Conservation (phyloP, 2,113 vertebrate genomes). For the Oreochromis spilurus region DNA sequence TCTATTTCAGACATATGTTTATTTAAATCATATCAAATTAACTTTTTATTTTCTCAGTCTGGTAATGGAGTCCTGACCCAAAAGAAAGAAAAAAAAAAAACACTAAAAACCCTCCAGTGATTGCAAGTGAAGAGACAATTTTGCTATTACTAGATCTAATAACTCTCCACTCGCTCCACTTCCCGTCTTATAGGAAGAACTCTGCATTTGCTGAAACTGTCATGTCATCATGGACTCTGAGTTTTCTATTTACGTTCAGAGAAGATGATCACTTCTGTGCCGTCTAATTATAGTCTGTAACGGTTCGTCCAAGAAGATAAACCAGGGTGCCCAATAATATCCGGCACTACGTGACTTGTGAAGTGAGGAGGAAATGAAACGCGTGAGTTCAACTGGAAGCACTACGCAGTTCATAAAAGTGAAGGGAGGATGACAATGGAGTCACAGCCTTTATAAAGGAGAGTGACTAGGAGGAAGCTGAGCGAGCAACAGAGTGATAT, state of each 20-base stretch:
- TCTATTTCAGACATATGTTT: neutral
- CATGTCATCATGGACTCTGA: constrained; percentile 9
- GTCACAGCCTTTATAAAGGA: neutral
- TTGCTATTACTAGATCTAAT: neutral
- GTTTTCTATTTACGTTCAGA: constrained; percentile 12
- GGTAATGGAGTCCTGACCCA: neutral
- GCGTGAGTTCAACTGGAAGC: constrained; percentile 6
- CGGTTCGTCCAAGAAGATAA: neutral
- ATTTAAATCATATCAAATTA: neutral
- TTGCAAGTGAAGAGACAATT: neutral
- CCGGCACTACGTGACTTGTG: neutral
- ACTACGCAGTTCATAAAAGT: neutral
- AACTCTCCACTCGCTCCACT: neutral
- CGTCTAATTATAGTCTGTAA: constrained; percentile 29
- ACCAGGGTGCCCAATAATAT: constrained; percentile 3
- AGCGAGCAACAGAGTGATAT: neutral
- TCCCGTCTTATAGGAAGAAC: neutral
- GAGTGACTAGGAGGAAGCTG: neutral
- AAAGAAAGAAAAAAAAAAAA: neutral
- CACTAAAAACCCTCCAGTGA: neutral
- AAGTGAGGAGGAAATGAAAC: constrained; percentile 16
- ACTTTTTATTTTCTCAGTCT: neutral
- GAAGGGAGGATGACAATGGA: neutral
- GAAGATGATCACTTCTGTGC: constrained; percentile 1
- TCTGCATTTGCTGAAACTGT: constrained; percentile 8